Conservation (phyloP, 2,113 vertebrate genomes). For the Takifugu bimaculatus region DNA sequence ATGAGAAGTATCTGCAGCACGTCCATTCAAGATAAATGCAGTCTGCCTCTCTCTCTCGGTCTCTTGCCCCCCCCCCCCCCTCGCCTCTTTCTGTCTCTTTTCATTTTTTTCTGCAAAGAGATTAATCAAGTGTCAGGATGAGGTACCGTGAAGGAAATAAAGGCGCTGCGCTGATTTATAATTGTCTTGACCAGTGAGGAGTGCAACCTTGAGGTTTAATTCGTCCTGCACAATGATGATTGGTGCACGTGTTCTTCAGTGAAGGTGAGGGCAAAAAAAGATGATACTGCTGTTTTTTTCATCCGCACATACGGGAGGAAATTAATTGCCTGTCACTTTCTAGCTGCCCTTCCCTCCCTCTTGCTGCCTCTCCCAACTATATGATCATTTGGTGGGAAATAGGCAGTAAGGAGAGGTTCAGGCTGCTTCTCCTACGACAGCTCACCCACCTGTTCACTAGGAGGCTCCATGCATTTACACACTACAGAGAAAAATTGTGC, state of each 20-base stretch:
- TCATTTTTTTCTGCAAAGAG: slow-evolving; percentile 5
- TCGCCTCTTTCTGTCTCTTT: slow-evolving; percentile 42
- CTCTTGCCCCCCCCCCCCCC: slow-evolving; percentile 23
- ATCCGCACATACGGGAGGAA: slow-evolving; percentile 32
- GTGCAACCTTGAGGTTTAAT: slow-evolving; percentile 59
- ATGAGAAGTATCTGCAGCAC: slow-evolving; percentile 39
- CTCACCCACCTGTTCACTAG: slow-evolving; percentile 74
- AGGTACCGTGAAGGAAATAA: slow-evolving; percentile 14
- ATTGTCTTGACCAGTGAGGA: slow-evolving; percentile 16
- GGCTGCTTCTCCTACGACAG: slow-evolving; percentile 57
- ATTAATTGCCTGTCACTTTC: slow-evolving; percentile 58
- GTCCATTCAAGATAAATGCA: slow-evolving; percentile 45
- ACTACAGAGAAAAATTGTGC: slow-evolving; percentile 4
- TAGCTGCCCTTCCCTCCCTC: slow-evolving; percentile 11
- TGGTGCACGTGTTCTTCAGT: slow-evolving; percentile 15
- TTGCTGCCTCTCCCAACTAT: slow-evolving; percentile 21
- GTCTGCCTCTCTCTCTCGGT: slow-evolving; percentile 15
- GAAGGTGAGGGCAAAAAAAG: slow-evolving; percentile 28
- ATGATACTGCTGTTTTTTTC: slow-evolving; percentile 25
- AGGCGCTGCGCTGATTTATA: slow-evolving; percentile 21
- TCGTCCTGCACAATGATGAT: slow-evolving; percentile 38
- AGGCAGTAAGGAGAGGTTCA: slow-evolving; percentile 29
- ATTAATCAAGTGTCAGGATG: slow-evolving; percentile 36
- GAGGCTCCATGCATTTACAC: slow-evolving; percentile 26
- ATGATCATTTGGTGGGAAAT: slow-evolving; percentile 43